A percentile compares a stretch with the other conserved stretches of the same genome.
Evolutionary conservation across 2,113 vertebrate species (phyloP).

Genomic region (Orthonyx spaldingii): DNA sequence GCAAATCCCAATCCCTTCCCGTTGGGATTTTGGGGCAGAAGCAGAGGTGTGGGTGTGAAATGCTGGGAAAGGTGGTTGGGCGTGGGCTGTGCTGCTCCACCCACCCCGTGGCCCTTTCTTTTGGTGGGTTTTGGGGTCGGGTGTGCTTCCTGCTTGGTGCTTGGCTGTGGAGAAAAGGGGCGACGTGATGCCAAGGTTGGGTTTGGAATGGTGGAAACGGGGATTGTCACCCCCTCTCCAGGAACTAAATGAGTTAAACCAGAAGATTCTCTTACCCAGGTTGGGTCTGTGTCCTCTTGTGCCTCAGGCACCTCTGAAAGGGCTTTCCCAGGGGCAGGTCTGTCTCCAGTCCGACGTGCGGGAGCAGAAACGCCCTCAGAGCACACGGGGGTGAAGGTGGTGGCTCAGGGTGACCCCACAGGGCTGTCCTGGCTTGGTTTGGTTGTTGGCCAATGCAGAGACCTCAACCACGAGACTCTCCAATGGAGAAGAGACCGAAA

Average conservation of each 20-base stretch:
- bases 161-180: too few relatives aligned
- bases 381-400: accelerated
- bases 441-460: accelerated
- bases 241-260: neutral
- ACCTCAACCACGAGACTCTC: accelerated
- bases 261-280: neutral
- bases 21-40: neutral
- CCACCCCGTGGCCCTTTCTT: accelerated
- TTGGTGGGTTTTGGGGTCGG: neutral
- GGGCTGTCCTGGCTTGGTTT: neutral
- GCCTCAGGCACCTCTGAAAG: neutral
- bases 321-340: neutral
- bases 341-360: accelerated
- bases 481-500: accelerated
- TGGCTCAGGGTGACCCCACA: neutral
- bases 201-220: neutral
- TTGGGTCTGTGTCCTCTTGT: accelerated
- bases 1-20: neutral
- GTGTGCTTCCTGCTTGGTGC: neutral
- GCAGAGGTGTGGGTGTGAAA: neutral
- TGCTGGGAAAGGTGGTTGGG: neutral
- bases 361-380: neutral
- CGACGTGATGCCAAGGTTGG: accelerated
- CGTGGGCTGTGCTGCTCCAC: accelerated
- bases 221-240: neutral